A percentile compares a stretch with the other conserved stretches of the same genome.
phyloP scores from a whole-genome alignment of 2,113 vertebrate genomes.

The Ancistrus triradiatus region DNA sequence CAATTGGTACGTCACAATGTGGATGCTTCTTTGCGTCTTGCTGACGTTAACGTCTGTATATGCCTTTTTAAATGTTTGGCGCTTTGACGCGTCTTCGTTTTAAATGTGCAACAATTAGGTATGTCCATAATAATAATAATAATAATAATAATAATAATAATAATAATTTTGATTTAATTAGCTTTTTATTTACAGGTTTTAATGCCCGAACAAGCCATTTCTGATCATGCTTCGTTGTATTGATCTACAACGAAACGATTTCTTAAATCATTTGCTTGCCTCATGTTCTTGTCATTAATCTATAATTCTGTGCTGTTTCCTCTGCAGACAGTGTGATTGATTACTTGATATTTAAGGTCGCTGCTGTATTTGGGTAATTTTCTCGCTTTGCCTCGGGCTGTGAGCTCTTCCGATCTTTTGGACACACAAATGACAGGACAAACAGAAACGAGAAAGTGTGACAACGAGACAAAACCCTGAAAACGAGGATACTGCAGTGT shows the following conservation, averaged over 20 bases:
- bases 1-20: too few species aligned
- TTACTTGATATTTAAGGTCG: conserved; percentile 71
- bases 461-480: conserved; percentile 29
- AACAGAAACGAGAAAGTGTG: conserved; percentile 50
- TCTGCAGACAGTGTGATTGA: conserved; percentile 72
- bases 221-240: not conserved
- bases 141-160: too few species aligned
- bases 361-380: conserved; percentile 68
- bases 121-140: too few species aligned
- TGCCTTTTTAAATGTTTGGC: too few species aligned
- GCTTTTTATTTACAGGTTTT: too few species aligned
- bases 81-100: too few species aligned
- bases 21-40: too few species aligned
- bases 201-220: too few species aligned
- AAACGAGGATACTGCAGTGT: too few species aligned
- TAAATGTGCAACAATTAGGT: too few species aligned
- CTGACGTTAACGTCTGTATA: too few species aligned
- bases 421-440: conserved; percentile 60
- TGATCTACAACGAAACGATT: not conserved
- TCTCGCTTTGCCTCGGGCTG: conserved; percentile 60
- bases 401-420: conserved; percentile 58
- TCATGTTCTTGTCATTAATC: conserved; percentile 3
- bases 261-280: not conserved
- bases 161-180: too few species aligned
- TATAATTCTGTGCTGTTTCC: conserved; percentile 22